These are phyloP conservation scores for Drosophila antonietae DNA, from an alignment of 2,888 invertebrate genomes.

Conservation along the genomic window DNA sequence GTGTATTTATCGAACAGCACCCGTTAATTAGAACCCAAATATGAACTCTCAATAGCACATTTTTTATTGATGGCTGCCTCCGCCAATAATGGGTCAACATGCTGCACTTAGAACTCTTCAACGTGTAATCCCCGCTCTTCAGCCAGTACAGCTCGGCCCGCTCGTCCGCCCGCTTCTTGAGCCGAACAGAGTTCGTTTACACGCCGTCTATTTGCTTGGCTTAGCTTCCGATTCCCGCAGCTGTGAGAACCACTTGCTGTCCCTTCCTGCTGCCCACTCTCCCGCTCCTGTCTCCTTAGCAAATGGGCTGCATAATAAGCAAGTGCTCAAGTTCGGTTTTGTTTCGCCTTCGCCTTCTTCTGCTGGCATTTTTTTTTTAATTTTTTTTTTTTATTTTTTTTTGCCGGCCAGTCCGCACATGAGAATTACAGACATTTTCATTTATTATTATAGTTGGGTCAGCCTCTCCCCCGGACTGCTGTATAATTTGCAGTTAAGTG, in stretches of 20 bases:
- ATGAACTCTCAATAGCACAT: slow-evolving; percentile 46
- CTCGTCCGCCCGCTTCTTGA: background rate
- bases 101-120: slow-evolving; percentile 12
- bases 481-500: slow-evolving; percentile 71
- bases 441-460: slow-evolving; percentile 69
- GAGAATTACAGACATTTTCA: slow-evolving; percentile 77
- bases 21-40: slow-evolving; percentile 50
- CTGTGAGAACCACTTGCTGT: slow-evolving; percentile 50
- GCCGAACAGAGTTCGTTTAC: slow-evolving; percentile 66
- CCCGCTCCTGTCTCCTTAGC: slow-evolving; percentile 14
- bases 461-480: slow-evolving; percentile 24
- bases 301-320: slow-evolving; percentile 77
- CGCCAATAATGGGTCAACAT: slow-evolving; percentile 65
- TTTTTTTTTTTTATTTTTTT: slow-evolving; percentile 18
- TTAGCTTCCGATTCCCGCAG: slow-evolving; percentile 65
- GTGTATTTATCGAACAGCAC: slow-evolving; percentile 61
- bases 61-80: slow-evolving; percentile 58
- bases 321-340: slow-evolving; percentile 51
- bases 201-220: slow-evolving; percentile 65
- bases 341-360: slow-evolving; percentile 5
- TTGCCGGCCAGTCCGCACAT: slow-evolving; percentile 52
- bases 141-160: background rate
- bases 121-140: background rate
- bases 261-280: slow-evolving; percentile 1
- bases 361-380: slow-evolving; percentile 18